Evolutionary conservation across 1,140 invertebrate genomes (phyloP), one percentile per base, ranked within the genome.

Genomic region (Physella acuta): DNA sequence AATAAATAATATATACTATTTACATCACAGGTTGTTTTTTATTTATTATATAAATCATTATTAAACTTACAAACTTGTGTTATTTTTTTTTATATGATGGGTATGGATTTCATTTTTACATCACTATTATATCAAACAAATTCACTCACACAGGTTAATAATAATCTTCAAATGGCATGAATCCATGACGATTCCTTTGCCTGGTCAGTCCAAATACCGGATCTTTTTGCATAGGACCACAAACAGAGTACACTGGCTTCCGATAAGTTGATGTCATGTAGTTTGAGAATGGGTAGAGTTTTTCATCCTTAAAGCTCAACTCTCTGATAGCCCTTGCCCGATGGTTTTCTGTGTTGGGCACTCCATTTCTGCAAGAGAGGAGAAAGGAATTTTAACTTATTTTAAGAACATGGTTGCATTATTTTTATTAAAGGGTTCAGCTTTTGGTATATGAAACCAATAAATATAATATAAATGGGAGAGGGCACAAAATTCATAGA

Each of bases 131-230:
- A n/a, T n/a, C n/a, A n/a, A n/a, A n/a, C n/a, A n/a, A n/a, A n/a
- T n/a, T n/a, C n/a, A n/a, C n/a, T n/a, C n/a, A n/a, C n/a, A n/a
- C n/a, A n/a, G n/a, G 49, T 75, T 75, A 82, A 74, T 82, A 82
- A 58, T 81, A 81, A 73, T 82, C 81, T 68, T 81, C 81, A 75
- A 82, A 82, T 3, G 79, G 73, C 81, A 82, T 82, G 61, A 74
- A 75, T n/a, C 81, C 81, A 65, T 81, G 81, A 11, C 78, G 34
- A 55, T 81, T 82, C 61, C 80, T 79, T 60, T 82, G 80, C 49
- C 78, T 78, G n/a, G 76, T 81, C 8, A 82, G 63, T n/a, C 81
- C 81, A 73, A 81, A 81, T 28, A 78, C 74, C 44, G 74, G 63
- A 26, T 73, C 60, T 64, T 70, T 73, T 73, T 78, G 80, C 68